phyloP scores from a whole-genome alignment of 1,140 invertebrate species.

The Ceratoteleas bidentatus region DNA sequence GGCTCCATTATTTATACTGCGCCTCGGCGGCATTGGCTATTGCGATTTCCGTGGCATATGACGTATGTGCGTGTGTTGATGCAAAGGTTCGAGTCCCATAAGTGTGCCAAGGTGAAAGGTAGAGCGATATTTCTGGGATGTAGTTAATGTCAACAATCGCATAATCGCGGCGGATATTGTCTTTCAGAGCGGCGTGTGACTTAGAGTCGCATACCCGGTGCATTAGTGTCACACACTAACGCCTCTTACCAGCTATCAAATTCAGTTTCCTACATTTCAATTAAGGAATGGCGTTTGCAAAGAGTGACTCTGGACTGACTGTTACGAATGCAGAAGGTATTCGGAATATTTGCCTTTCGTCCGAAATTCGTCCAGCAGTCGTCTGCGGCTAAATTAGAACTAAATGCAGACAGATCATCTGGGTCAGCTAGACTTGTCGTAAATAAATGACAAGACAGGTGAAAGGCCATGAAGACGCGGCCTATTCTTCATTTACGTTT shows the following conservation, averaged over 20 bases:
- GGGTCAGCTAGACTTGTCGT: slow-evolving; percentile 36
- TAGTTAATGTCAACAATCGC: slow-evolving; percentile 46
- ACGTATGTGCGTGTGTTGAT: slow-evolving; percentile 37
- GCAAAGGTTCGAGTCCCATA: slow-evolving; percentile 35
- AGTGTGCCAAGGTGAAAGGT: slow-evolving; percentile 74
- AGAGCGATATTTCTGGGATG: slow-evolving; percentile 39
- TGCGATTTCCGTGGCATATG: slow-evolving; percentile 35
- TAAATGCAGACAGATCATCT: slow-evolving; percentile 30
- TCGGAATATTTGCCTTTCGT: neutral
- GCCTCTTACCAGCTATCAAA: neutral
- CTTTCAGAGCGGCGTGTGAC: slow-evolving; percentile 18
- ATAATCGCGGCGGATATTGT: slow-evolving; percentile 22
- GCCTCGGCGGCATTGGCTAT: slow-evolving; percentile 12
- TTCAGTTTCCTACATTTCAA: slow-evolving; percentile 13
- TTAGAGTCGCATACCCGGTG: neutral
- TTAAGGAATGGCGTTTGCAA: neutral
- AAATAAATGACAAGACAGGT: slow-evolving; percentile 51
- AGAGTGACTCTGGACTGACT: too few relatives aligned
- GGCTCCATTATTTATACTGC: slow-evolving; percentile 14
- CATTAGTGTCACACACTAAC: neutral
- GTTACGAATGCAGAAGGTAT: neutral
- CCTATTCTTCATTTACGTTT: slow-evolving; percentile 24
- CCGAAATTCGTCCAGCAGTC: neutral
- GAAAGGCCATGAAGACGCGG: slow-evolving; percentile 50
- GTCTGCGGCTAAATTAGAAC: slow-evolving; percentile 21